Base-by-base conservation (phyloP, 2,888 invertebrate genomes). In the Psococerastis gibbosa region DNA sequence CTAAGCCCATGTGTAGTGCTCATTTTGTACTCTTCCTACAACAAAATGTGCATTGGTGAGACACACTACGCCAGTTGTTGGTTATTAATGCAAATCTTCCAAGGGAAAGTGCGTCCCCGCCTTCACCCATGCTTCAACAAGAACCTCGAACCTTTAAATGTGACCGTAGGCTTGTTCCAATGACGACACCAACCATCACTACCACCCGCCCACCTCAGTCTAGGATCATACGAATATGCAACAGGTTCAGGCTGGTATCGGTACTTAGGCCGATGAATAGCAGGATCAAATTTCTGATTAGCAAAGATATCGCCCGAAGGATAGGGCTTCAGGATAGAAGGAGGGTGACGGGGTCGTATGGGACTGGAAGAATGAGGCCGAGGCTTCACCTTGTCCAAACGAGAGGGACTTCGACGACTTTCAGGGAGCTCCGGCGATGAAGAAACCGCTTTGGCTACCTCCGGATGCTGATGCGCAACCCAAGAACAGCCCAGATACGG, bases 391-490 rank as follows among this genome's bases (percentile, higher is more conserved):
- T 16, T 17, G 6, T 45, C 60, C 61, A 22, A 55, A 47, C 23
- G 32, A 20, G 32, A 17, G 32, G 17, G 9, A 34, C 18, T 31
- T 46, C 41, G 32, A 43, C 48, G 49, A 43, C 42, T 16, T 42
- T 45, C 13, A 27, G 32, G 13, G 15, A 44, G 45, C 3, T 32
- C 42, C 3, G 35, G 35, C 35, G 42, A 41, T 49, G 60, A 52
- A 20, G 49, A 49, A 35, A 50, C 47, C 45, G 66, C 63, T 52
- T 62, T 65, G 51, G 65, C 63, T 32, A 68, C 63, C 52, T 67
- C 75, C 0, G 84, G 83, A 57, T 74, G 81, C 51, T 70, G 72
- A 58, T 85, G 85, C 0, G 85, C 83, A 31, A 78, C 71, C 84
- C 85, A 85, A 5, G 76, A 68, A 2, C 80, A 83, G 0, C 76